Evolutionary conservation across 1,140 invertebrate species (phyloP), one percentile per base, ranked within the genome.

Genomic region (Drosophila jambulina): DNA sequence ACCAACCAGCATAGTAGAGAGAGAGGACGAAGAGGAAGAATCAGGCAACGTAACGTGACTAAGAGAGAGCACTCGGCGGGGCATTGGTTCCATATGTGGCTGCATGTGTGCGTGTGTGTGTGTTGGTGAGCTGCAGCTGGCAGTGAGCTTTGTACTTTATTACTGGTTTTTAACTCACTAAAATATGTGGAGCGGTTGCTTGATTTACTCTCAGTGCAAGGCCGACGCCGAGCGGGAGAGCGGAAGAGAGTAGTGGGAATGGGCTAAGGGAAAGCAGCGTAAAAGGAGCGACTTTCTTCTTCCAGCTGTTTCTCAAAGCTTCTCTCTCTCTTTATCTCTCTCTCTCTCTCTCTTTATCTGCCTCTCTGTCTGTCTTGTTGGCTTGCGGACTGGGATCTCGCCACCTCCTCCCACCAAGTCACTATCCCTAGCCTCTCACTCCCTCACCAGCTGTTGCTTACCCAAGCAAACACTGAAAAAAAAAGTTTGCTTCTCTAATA

Each of bases 131-230:
- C 62, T 78, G 83, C 83, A 86, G 83, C 82, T 87, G 82, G 82
- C 82, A 82, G 62, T 60, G 65, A 56, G 75, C 75, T 87, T 86
- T 76, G 75, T 82, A 86, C 79, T 82, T 82, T 86, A 87, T 86
- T 86, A 82, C 82, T 87, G 82, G 82, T 86, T 86, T 86, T 49
- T 59, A 86, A 79, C 82, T 82, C 71, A 78, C 86, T 86, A 79
- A 86, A 87, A 86, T 86, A 86, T 87, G 75, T 86, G 77, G 84
- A 86, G 65, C 83, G 70, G 70, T 54, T 58, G 83, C 82, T 72
- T 82, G 80, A 87, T 82, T 82, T 87, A 87, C 69, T 82, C 75
- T 78, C 58, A 71, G 58, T 75, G 68, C 67, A 67, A 34, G 61
- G 67, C 57, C 57, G 56, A 60, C 10, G 29, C 29, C 57, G 19